Evolutionary conservation across 2,888 invertebrate genomes (phyloP), one percentile per base, ranked within the genome.

Genomic region (Hybos culiciformis): DNA sequence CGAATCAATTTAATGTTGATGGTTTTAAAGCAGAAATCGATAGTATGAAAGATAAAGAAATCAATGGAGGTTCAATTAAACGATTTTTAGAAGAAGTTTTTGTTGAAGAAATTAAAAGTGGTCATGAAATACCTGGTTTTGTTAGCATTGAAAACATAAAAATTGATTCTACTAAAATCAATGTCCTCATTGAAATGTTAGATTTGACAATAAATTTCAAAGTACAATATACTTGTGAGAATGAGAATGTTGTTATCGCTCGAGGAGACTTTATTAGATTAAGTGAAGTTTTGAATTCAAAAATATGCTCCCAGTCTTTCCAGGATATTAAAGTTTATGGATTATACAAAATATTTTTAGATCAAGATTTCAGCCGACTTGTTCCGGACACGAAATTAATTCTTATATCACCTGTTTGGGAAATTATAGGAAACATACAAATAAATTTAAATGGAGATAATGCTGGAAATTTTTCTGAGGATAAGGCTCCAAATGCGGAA

Each of bases 361-460:
- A 46, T 23, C 6, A 12, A 2, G 40, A 42, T 42, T 5, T 46
- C 2, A 9, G 14, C 6, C 5, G 14, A 17, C 31, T n/a, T 11
- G 37, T 29, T 3, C 2, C 14, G 23, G 6, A 18, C 3, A 8
- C 23, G 9, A 21, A 36, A 37, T 3, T 41, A 5, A n/a, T 39
- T 31, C 29, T 46, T 5, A 42, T 46, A 8, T 34, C 46, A n/a
- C 44, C 46, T 11, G 19, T 9, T 19, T 46, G 44, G 46, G 24
- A 37, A n/a, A 19, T 46, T n/a, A 19, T 37, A 11, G 37, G 21
- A 15, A 8, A 37, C 4, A 20, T 15, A 18, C 3, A 17, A n/a
- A 37, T 44, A 20, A 12, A 15, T 31, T 11, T 36, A 11, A 12
- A 31, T 34, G 31, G 31, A n/a, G n/a, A n/a, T n/a, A n/a, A n/a